Evolutionary conservation across 1,140 invertebrate species (phyloP).

Genomic region (Hyles euphorbiae): DNA sequence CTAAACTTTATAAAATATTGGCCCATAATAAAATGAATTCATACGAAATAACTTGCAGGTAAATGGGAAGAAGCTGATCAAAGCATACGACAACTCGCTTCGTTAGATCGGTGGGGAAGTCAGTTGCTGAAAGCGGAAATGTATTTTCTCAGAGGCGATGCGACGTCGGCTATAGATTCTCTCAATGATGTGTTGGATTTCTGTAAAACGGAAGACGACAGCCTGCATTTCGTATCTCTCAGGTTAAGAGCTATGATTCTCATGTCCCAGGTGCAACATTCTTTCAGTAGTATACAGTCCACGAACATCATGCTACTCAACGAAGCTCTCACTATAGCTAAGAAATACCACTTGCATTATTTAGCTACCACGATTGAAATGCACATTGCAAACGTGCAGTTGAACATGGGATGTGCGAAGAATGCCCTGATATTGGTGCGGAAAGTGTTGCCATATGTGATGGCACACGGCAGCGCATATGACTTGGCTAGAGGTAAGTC

Average conservation of each 20-base stretch:
- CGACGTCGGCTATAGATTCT: constrained; percentile 77
- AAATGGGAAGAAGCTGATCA: constrained; percentile 86
- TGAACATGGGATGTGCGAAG: constrained; percentile 83
- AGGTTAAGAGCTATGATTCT: constrained; percentile 82
- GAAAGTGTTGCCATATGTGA: constrained; percentile 81
- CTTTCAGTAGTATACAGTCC: constrained; percentile 72
- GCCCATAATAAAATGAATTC: no score
- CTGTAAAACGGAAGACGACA: constrained; percentile 69
- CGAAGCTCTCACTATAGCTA: constrained; percentile 82
- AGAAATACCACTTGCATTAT: constrained; percentile 84
- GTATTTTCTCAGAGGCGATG: constrained; percentile 81
- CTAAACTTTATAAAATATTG: no score
- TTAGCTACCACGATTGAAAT: constrained; percentile 84
- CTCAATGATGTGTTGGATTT: constrained; percentile 77
- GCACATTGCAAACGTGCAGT: constrained; percentile 84
- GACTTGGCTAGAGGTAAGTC: constrained; percentile 81
- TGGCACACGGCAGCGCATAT: constrained; percentile 88
- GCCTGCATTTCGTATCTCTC: constrained; percentile 75
- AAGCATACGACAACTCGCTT: constrained; percentile 83
- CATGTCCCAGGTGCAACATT: constrained; percentile 82
- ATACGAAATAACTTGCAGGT: constrained; percentile 60
- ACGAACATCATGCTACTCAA: constrained; percentile 80
- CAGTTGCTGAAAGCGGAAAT: constrained; percentile 80
- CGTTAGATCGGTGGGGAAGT: constrained; percentile 83
- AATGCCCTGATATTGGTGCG: constrained; percentile 84